These are phyloP conservation scores for Hetaerina titia DNA, from an alignment of 2,888 invertebrate genomes.

Conservation along the genomic window DNA sequence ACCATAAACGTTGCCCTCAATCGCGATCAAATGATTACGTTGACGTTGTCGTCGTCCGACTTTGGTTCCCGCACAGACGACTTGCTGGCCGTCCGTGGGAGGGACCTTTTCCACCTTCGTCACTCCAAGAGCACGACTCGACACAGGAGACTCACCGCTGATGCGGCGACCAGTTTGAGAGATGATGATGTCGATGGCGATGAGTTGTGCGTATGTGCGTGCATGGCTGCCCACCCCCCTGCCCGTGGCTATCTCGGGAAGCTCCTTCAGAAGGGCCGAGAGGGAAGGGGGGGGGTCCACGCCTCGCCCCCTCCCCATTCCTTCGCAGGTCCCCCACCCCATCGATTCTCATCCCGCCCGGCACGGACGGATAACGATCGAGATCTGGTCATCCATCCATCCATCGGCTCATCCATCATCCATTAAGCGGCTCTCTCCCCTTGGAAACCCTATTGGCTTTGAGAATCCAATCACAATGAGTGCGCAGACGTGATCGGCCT, in stretches of 20 bases:
- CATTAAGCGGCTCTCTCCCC: background rate
- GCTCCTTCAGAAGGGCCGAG: too few species aligned
- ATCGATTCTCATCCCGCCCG: background rate
- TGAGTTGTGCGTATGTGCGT: background rate
- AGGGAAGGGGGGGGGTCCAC: too few species aligned
- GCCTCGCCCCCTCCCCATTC: too few species aligned
- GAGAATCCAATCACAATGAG: conserved; percentile 7
- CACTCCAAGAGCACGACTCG: background rate
- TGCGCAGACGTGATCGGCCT: background rate
- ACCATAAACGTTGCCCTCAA: too few species aligned
- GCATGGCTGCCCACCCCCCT: background rate
- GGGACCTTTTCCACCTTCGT: too few species aligned
- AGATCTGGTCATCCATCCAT: background rate
- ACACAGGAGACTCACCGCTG: background rate
- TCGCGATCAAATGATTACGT: too few species aligned
- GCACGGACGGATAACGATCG: conserved; percentile 15
- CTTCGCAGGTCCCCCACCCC: background rate
- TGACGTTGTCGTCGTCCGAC: too few species aligned
- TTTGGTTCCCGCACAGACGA: too few species aligned
- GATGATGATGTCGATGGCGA: background rate
- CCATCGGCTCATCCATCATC: conserved; percentile 43
- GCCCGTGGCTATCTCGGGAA: background rate
- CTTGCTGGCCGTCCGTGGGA: too few species aligned
- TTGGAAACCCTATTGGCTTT: background rate
- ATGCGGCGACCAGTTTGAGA: background rate